These are phyloP conservation scores for Anguilla marmorata DNA, from an alignment of 2,797 vertebrate species.

Conservation along the genomic window DNA sequence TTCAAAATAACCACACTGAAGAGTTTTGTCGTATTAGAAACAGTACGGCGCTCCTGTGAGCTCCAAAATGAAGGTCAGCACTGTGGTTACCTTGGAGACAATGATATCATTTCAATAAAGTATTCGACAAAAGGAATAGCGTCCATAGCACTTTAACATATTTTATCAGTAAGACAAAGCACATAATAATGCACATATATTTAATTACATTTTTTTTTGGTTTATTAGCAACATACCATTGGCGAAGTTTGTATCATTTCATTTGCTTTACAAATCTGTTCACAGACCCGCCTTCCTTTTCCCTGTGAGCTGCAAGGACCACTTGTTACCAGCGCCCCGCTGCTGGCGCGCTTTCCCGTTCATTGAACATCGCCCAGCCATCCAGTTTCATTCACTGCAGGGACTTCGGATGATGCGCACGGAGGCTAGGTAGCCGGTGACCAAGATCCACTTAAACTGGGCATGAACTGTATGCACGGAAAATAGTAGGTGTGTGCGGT, in stretches of 20 bases:
- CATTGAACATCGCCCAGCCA: conserved; percentile 13
- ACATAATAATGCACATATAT: neutral
- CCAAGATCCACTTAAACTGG: neutral
- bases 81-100: conserved; percentile 31
- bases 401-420: neutral
- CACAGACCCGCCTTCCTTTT: neutral
- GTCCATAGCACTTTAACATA: neutral
- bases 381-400: conserved; percentile 28
- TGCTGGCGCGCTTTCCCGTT: conserved; percentile 40
- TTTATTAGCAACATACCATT: neutral
- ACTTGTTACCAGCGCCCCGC: conserved; percentile 47
- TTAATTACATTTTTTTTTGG: neutral
- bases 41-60: neutral
- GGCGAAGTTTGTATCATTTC: neutral
- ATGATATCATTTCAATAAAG: neutral
- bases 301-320: conserved; percentile 41
- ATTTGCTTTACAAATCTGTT: conserved; percentile 14
- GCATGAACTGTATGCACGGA: neutral
- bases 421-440: neutral
- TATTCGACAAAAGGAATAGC: conserved; percentile 6
- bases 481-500: neutral
- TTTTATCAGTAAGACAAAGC: neutral
- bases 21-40: neutral
- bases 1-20: neutral
- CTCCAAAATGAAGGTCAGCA: neutral